Evolutionary conservation across 2,888 invertebrate species (phyloP).

Genomic region (Oegoconia quadripuncta): DNA sequence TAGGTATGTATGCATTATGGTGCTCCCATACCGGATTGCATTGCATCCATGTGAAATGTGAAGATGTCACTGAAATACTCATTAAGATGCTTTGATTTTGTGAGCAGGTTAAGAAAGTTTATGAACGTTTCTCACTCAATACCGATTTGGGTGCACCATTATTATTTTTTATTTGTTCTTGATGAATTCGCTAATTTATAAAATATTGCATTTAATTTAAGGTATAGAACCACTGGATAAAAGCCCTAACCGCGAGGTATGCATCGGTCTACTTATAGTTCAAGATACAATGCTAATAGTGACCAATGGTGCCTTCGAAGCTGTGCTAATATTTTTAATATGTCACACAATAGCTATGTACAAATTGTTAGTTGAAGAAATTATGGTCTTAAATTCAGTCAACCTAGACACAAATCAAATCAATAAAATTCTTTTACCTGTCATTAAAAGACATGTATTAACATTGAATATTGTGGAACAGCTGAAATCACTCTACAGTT

Average conservation of each 20-base stretch:
- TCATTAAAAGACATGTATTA: conserved; percentile 44
- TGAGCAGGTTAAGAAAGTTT: too few species aligned
- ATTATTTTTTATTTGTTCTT: too few species aligned
- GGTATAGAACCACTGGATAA: conserved; percentile 49
- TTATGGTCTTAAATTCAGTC: conserved; percentile 38
- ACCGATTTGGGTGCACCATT: too few species aligned
- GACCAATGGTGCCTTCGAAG: conserved; percentile 52
- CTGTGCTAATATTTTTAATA: conserved; percentile 48
- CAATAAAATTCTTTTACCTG: conserved; percentile 32
- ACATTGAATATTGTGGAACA: conserved; percentile 38
- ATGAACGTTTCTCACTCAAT: too few species aligned
- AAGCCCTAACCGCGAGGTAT: conserved; percentile 48
- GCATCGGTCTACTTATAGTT: conserved; percentile 32
- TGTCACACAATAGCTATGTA: conserved; percentile 56
- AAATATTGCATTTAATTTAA: conserved; percentile 23
- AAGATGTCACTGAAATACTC: too few species aligned
- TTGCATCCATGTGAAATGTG: too few species aligned
- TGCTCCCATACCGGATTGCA: too few species aligned
- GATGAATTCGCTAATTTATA: too few species aligned
- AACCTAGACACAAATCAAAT: conserved; percentile 24
- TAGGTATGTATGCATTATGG: too few species aligned
- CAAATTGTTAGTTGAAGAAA: conserved; percentile 47
- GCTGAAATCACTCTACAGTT: conserved; percentile 48
- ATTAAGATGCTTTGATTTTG: too few species aligned
- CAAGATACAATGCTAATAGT: conserved; percentile 43